These are phyloP conservation scores for Bombus vancouverensis DNA, from an alignment of 1,140 invertebrate species.

Conservation along the genomic window DNA sequence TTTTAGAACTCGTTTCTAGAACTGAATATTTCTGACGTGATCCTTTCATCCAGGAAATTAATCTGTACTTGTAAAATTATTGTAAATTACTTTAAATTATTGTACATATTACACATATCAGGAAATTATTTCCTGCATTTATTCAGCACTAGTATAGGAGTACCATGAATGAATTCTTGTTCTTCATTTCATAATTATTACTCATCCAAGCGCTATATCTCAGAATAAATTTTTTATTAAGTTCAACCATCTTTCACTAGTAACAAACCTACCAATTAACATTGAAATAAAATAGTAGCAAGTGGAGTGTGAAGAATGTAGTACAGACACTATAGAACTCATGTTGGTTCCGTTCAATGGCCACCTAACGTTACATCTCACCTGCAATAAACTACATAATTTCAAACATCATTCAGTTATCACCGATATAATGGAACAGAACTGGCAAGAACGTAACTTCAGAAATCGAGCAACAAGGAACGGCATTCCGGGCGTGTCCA, in stretches of 20 bases:
- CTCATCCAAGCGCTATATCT: not conserved
- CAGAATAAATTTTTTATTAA: not conserved
- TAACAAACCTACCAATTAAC: not conserved
- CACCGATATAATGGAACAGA: not conserved
- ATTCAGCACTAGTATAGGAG: not conserved
- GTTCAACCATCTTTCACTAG: not conserved
- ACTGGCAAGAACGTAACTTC: not conserved
- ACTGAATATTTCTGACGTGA: not conserved
- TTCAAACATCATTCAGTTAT: not conserved
- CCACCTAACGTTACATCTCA: not conserved
- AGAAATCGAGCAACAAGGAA: slow-evolving; percentile 5
- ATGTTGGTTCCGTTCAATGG: not conserved
- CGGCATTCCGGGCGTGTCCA: too few species aligned
- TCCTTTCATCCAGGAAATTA: not conserved
- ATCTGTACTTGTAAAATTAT: too few species aligned
- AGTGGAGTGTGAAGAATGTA: not conserved
- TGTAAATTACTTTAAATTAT: too few species aligned
- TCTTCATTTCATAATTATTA: not conserved
- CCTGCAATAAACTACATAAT: not conserved
- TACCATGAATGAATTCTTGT: not conserved
- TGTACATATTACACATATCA: too few species aligned
- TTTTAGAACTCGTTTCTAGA: not conserved
- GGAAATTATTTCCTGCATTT: not conserved
- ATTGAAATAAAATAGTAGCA: not conserved
- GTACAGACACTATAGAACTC: too few species aligned